phyloP scores from a whole-genome alignment of 2,797 vertebrate species.

The Arctocebus calabarensis region DNA sequence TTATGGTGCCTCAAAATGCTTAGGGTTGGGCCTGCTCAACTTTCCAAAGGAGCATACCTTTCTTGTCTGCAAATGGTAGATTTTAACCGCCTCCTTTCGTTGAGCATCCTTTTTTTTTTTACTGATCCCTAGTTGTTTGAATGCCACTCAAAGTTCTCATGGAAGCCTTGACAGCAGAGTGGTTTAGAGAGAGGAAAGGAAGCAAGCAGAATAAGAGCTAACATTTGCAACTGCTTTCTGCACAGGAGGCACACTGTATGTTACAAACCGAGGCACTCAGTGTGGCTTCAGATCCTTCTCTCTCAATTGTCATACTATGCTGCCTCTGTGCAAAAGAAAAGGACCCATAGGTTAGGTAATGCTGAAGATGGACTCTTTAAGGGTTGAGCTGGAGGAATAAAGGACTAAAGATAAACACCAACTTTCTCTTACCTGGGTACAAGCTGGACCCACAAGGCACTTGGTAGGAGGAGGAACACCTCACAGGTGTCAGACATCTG shows the following conservation, averaged over 20 bases:
- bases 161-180: background rate
- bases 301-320: background rate
- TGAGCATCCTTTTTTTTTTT: background rate
- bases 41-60: background rate
- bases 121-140: background rate
- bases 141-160: background rate
- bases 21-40: background rate
- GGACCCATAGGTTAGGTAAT: background rate
- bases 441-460: background rate
- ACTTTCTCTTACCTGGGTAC: background rate
- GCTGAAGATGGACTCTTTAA: background rate
- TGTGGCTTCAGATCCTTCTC: background rate
- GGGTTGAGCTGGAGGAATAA: background rate
- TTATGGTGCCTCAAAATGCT: too few species aligned
- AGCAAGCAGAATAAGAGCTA: background rate
- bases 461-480: background rate
- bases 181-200: background rate
- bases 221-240: background rate
- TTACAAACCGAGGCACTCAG: background rate
- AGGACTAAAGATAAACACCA: background rate
- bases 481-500: background rate
- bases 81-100: background rate
- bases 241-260: background rate
- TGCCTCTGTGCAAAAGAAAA: background rate
- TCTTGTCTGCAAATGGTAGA: background rate